Percentiles rank a stretch among this genome's conserved stretches.
Evolutionary conservation across 1,140 invertebrate genomes (phyloP).

Genomic region (Hypsibius dujardini): DNA sequence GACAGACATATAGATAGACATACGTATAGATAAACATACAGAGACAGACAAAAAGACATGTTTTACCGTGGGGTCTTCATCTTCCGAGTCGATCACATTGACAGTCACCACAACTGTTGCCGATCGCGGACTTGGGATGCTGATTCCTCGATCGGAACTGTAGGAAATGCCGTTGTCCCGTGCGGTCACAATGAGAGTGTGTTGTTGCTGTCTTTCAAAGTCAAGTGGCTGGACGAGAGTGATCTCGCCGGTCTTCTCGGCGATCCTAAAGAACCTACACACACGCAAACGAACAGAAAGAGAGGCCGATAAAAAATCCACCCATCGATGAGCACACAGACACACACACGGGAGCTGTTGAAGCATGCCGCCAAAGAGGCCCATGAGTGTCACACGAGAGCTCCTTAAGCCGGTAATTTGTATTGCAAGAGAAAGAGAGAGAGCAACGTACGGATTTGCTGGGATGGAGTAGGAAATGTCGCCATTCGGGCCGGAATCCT

Average conservation of each 20-base stretch:
- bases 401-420: background rate
- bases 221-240: constrained; percentile 24
- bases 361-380: no score
- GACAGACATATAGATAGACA: no score
- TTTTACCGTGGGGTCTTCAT: constrained; percentile 11
- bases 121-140: background rate
- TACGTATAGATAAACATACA: no score
- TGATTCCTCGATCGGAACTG: constrained; percentile 8
- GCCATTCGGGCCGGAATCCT: constrained; percentile 77
- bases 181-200: constrained; percentile 12
- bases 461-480: constrained; percentile 67
- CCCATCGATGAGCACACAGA: no score
- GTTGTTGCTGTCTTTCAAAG: constrained; percentile 15
- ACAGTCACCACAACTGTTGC: constrained; percentile 5
- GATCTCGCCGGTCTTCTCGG: constrained; percentile 26
- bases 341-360: no score
- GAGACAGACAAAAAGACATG: background rate
- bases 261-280: constrained; percentile 25
- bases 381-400: background rate
- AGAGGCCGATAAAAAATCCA: no score
- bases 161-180: constrained; percentile 12
- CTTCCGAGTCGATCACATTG: constrained; percentile 15
- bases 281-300: background rate
- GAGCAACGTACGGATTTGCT: constrained; percentile 23
- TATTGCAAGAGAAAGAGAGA: constrained; percentile 7